Conservation (phyloP, 1,140 invertebrate genomes). For the Pseudomyrmex sp. region DNA sequence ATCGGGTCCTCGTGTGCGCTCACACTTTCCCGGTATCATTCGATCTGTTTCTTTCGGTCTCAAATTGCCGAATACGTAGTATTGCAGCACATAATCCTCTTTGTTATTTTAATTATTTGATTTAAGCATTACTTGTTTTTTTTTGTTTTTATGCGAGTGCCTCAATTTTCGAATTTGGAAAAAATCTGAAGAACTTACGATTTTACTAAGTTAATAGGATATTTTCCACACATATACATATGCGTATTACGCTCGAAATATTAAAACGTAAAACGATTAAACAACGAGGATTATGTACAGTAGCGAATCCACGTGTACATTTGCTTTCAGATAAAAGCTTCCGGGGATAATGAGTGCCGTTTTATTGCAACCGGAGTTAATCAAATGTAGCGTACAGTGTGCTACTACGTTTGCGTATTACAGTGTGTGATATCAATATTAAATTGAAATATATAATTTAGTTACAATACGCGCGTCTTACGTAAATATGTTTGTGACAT, state of each 20-base stretch:
- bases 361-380: conserved; percentile 46
- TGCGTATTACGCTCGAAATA: no score
- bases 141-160: conserved; percentile 5
- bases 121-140: background rate
- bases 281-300: conserved; percentile 15
- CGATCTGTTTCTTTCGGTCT: conserved; percentile 34
- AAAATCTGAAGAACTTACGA: no score
- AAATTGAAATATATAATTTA: background rate
- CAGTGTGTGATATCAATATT: conserved; percentile 19
- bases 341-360: conserved; percentile 47
- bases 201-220: no score
- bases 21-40: conserved; percentile 35
- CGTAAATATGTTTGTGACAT: conserved; percentile 1
- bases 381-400: conserved; percentile 21
- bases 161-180: background rate
- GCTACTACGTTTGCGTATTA: conserved; percentile 22
- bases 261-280: conserved; percentile 36
- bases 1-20: conserved; percentile 12
- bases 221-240: no score
- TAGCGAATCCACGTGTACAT: conserved; percentile 41
- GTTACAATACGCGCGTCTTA: background rate
- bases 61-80: conserved; percentile 4
- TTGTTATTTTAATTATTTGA: background rate
- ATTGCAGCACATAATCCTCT: background rate
- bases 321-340: conserved; percentile 54